phyloP scores from a whole-genome alignment of 2,113 vertebrate species.

The Menidia beryllina region DNA sequence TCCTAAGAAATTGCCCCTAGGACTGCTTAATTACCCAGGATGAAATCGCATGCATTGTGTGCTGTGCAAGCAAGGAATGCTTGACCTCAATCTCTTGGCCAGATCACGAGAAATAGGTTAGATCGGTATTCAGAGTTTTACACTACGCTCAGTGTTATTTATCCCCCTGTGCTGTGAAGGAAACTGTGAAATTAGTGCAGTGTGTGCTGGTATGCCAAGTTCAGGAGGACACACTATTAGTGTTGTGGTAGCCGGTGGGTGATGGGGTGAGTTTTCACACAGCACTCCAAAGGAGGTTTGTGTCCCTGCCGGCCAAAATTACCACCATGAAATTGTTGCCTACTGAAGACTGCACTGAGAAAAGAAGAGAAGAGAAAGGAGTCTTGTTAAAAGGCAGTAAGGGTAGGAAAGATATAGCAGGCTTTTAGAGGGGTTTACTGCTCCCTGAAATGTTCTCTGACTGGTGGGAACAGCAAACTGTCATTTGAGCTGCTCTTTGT shows the following conservation, averaged over 20 bases:
- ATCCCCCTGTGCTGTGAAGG: slow-evolving; percentile 22
- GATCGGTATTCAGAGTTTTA: slow-evolving; percentile 31
- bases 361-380: slow-evolving; percentile 57
- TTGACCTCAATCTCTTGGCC: slow-evolving; percentile 34
- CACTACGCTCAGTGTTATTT: slow-evolving; percentile 49
- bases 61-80: slow-evolving; percentile 5
- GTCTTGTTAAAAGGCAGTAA: slow-evolving; percentile 43
- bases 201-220: slow-evolving; percentile 62
- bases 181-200: slow-evolving; percentile 62
- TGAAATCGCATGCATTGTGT: slow-evolving; percentile 15
- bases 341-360: slow-evolving; percentile 58
- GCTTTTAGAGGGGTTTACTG: slow-evolving; percentile 49
- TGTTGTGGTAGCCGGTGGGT: slow-evolving; percentile 70
- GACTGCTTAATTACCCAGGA: no score
- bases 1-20: background rate
- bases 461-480: slow-evolving; percentile 53
- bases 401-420: slow-evolving; percentile 50
- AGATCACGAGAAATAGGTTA: slow-evolving; percentile 36
- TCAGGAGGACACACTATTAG: slow-evolving; percentile 67
- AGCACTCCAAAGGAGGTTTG: slow-evolving; percentile 72
- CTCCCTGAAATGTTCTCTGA: slow-evolving; percentile 43
- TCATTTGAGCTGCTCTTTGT: slow-evolving; percentile 14
- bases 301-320: slow-evolving; percentile 71
- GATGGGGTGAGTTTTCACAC: slow-evolving; percentile 73
- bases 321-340: slow-evolving; percentile 78